phyloP scores from a whole-genome alignment of 1,140 invertebrate species.

The Riptortus pedestris region DNA sequence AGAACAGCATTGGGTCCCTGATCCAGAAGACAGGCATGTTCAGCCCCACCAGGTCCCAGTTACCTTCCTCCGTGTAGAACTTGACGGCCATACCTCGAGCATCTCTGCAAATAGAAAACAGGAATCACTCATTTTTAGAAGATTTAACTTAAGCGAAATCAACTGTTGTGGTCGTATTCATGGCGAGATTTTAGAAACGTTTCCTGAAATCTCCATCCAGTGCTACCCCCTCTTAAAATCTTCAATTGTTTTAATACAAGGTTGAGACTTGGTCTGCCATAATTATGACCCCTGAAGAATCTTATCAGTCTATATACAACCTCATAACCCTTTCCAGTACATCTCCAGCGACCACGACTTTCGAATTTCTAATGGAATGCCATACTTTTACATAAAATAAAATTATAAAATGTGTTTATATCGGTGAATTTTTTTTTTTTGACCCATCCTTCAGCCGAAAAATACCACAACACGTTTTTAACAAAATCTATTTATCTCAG shows the following conservation, averaged over 20 bases:
- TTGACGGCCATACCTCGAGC: conserved; percentile 89
- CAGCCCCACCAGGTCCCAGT: conserved; percentile 94
- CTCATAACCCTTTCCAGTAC: too few species aligned
- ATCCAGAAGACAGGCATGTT: conserved; percentile 96
- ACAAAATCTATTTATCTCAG: too few species aligned
- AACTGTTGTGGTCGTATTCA: too few species aligned
- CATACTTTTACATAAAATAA: too few species aligned
- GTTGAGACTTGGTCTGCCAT: too few species aligned
- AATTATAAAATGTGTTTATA: too few species aligned
- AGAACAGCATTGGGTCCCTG: conserved; percentile 80
- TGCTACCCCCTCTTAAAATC: background rate
- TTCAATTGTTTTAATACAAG: too few species aligned
- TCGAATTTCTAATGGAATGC: too few species aligned
- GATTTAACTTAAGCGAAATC: background rate
- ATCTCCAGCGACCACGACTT: too few species aligned
- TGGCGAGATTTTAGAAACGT: too few species aligned
- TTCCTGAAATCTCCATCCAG: background rate
- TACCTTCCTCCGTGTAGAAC: conserved; percentile 91
- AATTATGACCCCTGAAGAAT: too few species aligned
- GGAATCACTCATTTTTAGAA: background rate
- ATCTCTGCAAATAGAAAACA: conserved; percentile 46
- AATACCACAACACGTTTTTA: background rate
- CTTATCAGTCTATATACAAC: too few species aligned
- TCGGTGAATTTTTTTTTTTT: background rate
- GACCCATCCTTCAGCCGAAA: background rate